Evolutionary conservation across 2,113 vertebrate genomes (phyloP).

Genomic region (Upupa epops): DNA sequence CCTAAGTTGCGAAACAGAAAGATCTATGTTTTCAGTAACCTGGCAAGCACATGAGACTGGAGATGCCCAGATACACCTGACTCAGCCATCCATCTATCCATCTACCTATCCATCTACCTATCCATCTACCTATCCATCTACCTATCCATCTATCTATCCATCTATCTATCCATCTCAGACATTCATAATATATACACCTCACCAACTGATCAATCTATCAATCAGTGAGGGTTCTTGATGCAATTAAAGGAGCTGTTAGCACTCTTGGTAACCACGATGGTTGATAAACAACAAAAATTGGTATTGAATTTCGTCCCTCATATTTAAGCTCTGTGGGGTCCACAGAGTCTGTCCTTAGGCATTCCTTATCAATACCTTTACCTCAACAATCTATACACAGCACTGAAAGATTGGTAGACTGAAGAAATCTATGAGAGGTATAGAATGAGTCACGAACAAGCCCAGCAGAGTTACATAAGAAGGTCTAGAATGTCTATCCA

Average conservation of each 20-base stretch:
- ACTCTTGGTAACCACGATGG: neutral
- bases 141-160: no score
- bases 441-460: neutral
- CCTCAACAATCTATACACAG: neutral
- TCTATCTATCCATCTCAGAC: no score
- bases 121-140: neutral
- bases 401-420: neutral
- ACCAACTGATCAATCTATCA: no score
- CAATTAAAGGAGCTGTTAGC: neutral
- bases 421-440: neutral
- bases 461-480: neutral
- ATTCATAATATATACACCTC: no score
- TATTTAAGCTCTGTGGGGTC: neutral
- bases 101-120: no score
- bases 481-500: neutral
- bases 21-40: neutral
- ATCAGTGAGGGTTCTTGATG: neutral
- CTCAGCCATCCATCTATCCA: neutral
- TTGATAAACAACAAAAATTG: neutral
- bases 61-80: neutral
- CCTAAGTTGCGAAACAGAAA: neutral
- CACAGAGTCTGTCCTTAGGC: neutral
- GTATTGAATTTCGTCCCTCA: neutral
- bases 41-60: neutral
- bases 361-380: neutral